Percentiles rank a stretch among this genome's conserved stretches.
Conservation (phyloP, 2,113 vertebrate species). For the Phycodurus eques region DNA sequence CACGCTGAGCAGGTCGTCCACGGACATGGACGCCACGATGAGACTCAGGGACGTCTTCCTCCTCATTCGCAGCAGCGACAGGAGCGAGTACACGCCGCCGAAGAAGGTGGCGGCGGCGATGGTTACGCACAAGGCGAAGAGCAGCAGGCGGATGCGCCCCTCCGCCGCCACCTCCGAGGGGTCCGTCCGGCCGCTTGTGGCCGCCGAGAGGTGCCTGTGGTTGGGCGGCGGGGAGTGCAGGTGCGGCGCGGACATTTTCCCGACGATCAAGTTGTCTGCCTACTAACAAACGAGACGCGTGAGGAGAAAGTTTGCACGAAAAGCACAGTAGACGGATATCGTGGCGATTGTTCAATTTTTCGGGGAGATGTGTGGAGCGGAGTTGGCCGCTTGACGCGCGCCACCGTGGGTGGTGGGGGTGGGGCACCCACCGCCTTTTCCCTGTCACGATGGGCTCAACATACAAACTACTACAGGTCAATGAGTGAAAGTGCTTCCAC, state of each 20-base stretch:
- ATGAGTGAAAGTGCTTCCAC: not conserved
- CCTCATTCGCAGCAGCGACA: conserved; percentile 78
- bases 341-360: not conserved
- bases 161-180: conserved; percentile 47
- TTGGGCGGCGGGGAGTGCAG: conserved; percentile 67
- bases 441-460: conserved; percentile 26
- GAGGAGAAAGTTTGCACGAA: conserved; percentile 37
- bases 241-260: conserved; percentile 66
- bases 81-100: conserved; percentile 84
- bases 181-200: conserved; percentile 62
- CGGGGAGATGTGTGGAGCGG: not conserved
- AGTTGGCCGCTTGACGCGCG: conserved; percentile 38
- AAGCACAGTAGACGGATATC: not conserved
- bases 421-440: not conserved
- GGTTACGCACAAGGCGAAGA: conserved; percentile 81
- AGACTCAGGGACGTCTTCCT: conserved; percentile 78
- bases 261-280: conserved; percentile 32
- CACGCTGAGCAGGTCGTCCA: conserved; percentile 87
- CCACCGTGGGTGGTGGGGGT: conserved; percentile 21
- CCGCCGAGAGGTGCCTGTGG: conserved; percentile 70
- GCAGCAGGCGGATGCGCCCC: conserved; percentile 69
- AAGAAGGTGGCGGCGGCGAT: conserved; percentile 75
- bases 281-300: conserved; percentile 14
- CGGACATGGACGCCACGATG: conserved; percentile 86
- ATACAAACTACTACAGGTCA: conserved; percentile 15